A percentile compares a stretch with the other conserved stretches of the same genome.
Evolutionary conservation across 2,113 vertebrate genomes (phyloP).

Genomic region (Xiphias gladius): DNA sequence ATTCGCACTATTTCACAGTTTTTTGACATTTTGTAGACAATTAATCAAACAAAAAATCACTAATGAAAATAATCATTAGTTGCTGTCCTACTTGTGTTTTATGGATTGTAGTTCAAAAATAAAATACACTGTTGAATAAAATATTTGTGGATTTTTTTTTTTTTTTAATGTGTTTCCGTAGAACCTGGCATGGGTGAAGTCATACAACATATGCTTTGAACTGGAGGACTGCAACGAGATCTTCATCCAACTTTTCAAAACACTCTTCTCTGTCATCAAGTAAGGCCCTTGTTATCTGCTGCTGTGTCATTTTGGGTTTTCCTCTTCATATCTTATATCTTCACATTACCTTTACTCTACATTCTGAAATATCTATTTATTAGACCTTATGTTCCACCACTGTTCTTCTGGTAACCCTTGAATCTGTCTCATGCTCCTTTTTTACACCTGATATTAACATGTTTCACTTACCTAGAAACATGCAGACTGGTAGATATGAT

Average conservation of each 20-base stretch:
- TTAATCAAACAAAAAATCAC: not conserved
- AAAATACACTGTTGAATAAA: not conserved
- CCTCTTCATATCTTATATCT: not conserved
- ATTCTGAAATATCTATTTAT: not conserved
- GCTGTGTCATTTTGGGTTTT: not conserved
- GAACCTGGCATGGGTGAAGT: constrained; percentile 99
- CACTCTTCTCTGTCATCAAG: constrained; percentile 99
- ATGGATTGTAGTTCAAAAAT: not conserved
- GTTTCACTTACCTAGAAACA: not conserved
- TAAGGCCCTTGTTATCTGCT: constrained; percentile 79
- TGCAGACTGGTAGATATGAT: too few species aligned
- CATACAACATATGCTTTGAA: constrained; percentile 99
- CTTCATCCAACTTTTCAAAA: constrained; percentile 99
- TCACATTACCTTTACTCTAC: not conserved
- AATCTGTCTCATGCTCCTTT: not conserved
- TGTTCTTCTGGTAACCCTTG: not conserved
- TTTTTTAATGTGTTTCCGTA: constrained; percentile 65
- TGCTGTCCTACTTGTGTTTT: not conserved
- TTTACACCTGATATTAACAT: not conserved
- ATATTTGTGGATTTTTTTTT: not conserved
- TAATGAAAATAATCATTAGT: not conserved
- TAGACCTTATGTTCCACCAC: not conserved
- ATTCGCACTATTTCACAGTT: not conserved
- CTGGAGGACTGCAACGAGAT: constrained; percentile 99
- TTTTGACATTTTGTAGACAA: not conserved